Percentiles rank a stretch among this genome's conserved stretches.
phyloP scores from a whole-genome alignment of 1,140 invertebrate genomes.

The Ceratina australensis region DNA sequence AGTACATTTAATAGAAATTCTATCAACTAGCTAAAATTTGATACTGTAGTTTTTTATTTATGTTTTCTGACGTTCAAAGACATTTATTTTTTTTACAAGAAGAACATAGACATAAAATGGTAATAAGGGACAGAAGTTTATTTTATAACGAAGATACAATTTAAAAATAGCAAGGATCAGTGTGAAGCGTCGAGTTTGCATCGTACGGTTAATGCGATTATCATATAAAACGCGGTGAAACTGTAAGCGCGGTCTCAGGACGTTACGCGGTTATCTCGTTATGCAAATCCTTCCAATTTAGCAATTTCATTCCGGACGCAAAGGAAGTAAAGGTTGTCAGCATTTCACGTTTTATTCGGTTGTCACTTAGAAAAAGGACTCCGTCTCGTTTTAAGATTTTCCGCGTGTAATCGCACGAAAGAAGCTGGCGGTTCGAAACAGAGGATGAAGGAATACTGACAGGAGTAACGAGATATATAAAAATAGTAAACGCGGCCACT shows the following conservation, averaged over 20 bases:
- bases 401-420: conserved; percentile 9
- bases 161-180: neutral
- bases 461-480: conserved; percentile 8
- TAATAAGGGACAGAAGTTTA: too few relatives aligned
- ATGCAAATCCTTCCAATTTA: conserved; percentile 7
- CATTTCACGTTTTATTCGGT: neutral
- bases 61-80: too few relatives aligned
- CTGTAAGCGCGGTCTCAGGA: neutral
- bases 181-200: neutral
- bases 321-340: neutral
- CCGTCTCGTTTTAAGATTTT: too few relatives aligned
- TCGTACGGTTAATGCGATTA: neutral
- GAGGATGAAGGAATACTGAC: neutral
- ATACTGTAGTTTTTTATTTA: too few relatives aligned
- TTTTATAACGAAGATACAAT: neutral
- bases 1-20: too few relatives aligned
- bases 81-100: too few relatives aligned
- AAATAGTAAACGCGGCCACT: conserved; percentile 38
- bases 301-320: neutral
- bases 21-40: too few relatives aligned
- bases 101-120: too few relatives aligned
- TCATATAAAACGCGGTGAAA: neutral
- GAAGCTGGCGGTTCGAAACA: neutral
- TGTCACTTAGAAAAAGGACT: too few relatives aligned
- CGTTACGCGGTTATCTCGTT: neutral